Percentiles rank a stretch among this genome's conserved stretches.
These are phyloP conservation scores for Pygmarrhopalites habei DNA, from an alignment of 1,140 invertebrate genomes.

Conservation along the genomic window DNA sequence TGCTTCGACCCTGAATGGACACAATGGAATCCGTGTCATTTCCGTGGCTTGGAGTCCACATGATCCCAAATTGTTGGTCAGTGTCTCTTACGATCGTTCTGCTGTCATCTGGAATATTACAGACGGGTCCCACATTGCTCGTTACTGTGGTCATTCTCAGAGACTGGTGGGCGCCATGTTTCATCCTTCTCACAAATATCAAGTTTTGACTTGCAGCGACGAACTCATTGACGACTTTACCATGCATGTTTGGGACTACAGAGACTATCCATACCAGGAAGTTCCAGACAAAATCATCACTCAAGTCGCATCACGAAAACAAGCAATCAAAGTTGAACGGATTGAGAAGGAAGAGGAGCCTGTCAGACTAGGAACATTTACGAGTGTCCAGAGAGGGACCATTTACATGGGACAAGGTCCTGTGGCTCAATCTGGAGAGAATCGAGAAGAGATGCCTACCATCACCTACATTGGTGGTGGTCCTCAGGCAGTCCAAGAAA, in stretches of 20 bases:
- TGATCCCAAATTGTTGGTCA: constrained; percentile 21
- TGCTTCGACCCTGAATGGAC: constrained; percentile 12
- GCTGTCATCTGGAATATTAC: constrained; percentile 33
- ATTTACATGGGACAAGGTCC: neutral
- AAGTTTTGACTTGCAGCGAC: constrained; percentile 29
- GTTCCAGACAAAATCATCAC: neutral
- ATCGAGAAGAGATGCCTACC: neutral
- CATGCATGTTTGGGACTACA: constrained; percentile 34
- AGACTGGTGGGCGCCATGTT: constrained; percentile 29
- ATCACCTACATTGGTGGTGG: neutral
- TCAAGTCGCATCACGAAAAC: neutral
- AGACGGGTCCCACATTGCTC: constrained; percentile 18
- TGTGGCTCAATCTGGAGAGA: neutral
- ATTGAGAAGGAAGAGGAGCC: neutral
- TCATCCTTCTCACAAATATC: constrained; percentile 25
- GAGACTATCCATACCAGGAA: constrained; percentile 17
- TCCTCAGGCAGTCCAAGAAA: neutral
- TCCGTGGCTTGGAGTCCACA: constrained; percentile 31
- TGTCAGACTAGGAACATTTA: neutral
- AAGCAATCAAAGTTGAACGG: neutral
- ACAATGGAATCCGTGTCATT: constrained; percentile 25
- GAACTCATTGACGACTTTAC: constrained; percentile 24
- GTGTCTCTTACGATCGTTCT: constrained; percentile 32
- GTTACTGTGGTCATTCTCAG: constrained; percentile 31
- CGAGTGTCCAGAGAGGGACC: neutral